A percentile compares a stretch with the other conserved stretches of the same genome.
Conservation (phyloP, 2,113 vertebrate species). For the Phrynosoma platyrhinos region DNA sequence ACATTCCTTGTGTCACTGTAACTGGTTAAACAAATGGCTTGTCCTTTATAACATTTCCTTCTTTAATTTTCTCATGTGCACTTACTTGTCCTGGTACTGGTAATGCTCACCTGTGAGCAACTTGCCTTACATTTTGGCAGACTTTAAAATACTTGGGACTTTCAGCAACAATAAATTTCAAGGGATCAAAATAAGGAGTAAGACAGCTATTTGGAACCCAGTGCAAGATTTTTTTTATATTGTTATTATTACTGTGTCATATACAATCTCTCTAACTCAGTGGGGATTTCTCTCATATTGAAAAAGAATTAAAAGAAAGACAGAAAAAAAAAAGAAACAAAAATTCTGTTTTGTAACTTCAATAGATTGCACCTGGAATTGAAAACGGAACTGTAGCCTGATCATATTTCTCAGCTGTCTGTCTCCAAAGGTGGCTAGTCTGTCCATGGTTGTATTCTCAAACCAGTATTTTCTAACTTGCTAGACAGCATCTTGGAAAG, state of each 20-base stretch:
- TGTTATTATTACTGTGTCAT: constrained; percentile 30
- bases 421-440: constrained; percentile 33
- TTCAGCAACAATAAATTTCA: constrained; percentile 67
- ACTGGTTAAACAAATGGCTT: constrained; percentile 3
- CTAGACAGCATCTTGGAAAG: not conserved
- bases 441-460: not conserved
- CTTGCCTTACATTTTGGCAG: constrained; percentile 66
- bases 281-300: constrained; percentile 53
- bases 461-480: constrained; percentile 8
- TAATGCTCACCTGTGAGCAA: constrained; percentile 41
- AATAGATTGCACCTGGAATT: constrained; percentile 38
- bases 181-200: constrained; percentile 57
- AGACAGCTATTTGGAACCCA: constrained; percentile 62
- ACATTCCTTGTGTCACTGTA: constrained; percentile 5
- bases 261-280: constrained; percentile 29
- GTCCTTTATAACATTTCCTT: constrained; percentile 21
- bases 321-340: constrained; percentile 6
- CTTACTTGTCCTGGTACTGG: constrained; percentile 31
- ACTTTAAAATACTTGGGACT: constrained; percentile 43
- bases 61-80: constrained; percentile 7
- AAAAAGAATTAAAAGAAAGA: constrained; percentile 21
- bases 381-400: constrained; percentile 33
- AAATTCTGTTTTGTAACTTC: constrained; percentile 24
- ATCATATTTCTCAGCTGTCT: constrained; percentile 29
- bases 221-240: constrained; percentile 27